Conservation (phyloP, 2,797 vertebrate species). For the Bryconaethiops microstoma region DNA sequence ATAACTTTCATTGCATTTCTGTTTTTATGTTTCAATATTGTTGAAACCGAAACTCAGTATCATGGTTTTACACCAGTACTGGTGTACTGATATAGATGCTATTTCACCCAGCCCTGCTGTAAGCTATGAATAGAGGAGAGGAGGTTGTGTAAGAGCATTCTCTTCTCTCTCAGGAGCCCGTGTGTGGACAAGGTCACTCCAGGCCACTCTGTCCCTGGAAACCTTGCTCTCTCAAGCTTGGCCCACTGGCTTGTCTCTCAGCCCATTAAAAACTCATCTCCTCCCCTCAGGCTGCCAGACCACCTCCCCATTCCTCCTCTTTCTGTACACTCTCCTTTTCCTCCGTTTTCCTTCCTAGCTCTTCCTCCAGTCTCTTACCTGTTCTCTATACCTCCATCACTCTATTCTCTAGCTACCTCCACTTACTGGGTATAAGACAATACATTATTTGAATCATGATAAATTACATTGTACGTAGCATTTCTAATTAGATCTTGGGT, state of each 20-base stretch:
- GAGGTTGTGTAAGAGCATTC: conserved; percentile 34
- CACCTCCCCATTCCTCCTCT: conserved; percentile 5
- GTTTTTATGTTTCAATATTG: background rate
- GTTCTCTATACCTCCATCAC: background rate
- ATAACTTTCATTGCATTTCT: background rate
- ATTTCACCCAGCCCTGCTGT: background rate
- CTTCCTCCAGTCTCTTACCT: background rate
- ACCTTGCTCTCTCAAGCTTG: conserved; percentile 40
- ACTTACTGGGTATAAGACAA: background rate
- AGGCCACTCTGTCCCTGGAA: conserved; percentile 26
- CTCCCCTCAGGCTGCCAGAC: conserved; percentile 39
- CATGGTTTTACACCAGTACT: background rate
- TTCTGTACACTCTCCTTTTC: background rate
- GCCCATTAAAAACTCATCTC: conserved; percentile 61
- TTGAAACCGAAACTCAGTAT: background rate
- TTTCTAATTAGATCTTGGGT: too few relatives aligned
- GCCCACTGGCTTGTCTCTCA: conserved; percentile 48
- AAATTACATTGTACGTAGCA: too few relatives aligned
- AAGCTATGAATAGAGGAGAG: conserved; percentile 32
- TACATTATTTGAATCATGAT: too few relatives aligned
- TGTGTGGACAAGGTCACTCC: conserved; percentile 37
- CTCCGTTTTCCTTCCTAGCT: background rate
- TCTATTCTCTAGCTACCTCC: background rate
- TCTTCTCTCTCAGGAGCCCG: conserved; percentile 23
- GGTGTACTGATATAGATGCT: background rate